Percentiles rank a stretch among this genome's conserved stretches.
Evolutionary conservation across 2,113 vertebrate species (phyloP).

Genomic region (Ailurus styani): DNA sequence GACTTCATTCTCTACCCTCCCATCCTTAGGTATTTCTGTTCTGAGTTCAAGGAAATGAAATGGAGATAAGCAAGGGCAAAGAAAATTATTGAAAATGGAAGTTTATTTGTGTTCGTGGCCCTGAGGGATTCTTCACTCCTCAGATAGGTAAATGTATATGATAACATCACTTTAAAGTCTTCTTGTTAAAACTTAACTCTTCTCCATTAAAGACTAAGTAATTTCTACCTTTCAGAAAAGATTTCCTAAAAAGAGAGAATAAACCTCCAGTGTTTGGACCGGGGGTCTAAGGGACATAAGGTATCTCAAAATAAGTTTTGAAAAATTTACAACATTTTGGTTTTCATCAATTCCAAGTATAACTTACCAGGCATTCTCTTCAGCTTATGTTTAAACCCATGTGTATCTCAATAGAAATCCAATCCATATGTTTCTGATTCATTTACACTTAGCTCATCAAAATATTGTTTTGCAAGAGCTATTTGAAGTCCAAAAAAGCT

Average conservation of each 20-base stretch:
- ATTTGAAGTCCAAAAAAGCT: constrained; percentile 78
- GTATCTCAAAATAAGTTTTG: constrained; percentile 60
- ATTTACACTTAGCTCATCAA: constrained; percentile 80
- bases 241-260: constrained; percentile 29
- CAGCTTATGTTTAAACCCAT: constrained; percentile 64
- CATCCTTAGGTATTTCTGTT: not conserved
- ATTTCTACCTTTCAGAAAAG: not conserved
- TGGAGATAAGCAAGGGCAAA: not conserved
- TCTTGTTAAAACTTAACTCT: constrained; percentile 8
- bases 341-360: constrained; percentile 68
- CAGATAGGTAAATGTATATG: not conserved
- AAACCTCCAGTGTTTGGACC: not conserved
- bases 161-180: not conserved
- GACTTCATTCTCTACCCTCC: not conserved
- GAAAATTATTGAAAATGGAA: not conserved
- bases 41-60: not conserved
- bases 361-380: constrained; percentile 61
- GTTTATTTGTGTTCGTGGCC: not conserved
- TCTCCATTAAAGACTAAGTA: not conserved
- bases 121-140: not conserved
- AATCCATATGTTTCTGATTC: constrained; percentile 79
- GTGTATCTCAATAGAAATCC: constrained; percentile 71
- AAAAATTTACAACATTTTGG: constrained; percentile 51
- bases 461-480: constrained; percentile 79
- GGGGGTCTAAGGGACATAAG: constrained; percentile 23